phyloP scores from a whole-genome alignment of 2,797 vertebrate species.

The Tadarida brasiliensis region DNA sequence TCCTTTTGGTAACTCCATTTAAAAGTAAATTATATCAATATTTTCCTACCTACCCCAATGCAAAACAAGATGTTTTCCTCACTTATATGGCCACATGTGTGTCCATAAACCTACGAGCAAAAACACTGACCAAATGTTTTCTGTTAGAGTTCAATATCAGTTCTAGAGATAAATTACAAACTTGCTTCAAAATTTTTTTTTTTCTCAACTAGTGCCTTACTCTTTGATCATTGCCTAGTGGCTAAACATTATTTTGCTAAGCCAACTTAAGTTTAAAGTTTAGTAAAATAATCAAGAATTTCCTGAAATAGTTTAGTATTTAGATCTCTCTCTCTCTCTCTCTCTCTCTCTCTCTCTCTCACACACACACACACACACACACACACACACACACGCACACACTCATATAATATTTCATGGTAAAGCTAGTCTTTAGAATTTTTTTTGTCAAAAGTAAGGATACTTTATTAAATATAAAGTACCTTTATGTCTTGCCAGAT shows the following conservation, averaged over 20 bases:
- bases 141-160: neutral
- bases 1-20: slow-evolving; percentile 48
- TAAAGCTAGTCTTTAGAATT: neutral
- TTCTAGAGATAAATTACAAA: neutral
- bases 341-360: neutral
- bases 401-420: neutral
- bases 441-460: slow-evolving; percentile 30
- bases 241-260: slow-evolving; percentile 66
- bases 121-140: neutral
- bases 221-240: neutral
- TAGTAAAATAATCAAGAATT: slow-evolving; percentile 67
- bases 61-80: neutral
- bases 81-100: neutral
- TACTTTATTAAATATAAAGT: slow-evolving; percentile 75
- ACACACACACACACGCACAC: neutral
- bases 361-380: neutral
- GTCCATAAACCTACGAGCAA: neutral
- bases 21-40: slow-evolving; percentile 14
- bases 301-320: neutral
- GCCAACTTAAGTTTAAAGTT: slow-evolving; percentile 47
- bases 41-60: neutral
- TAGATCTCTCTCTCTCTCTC: neutral
- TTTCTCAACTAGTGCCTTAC: neutral
- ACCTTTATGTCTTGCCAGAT: slow-evolving; percentile 99
- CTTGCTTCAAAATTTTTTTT: neutral